Evolutionary conservation across 2,113 vertebrate species (phyloP).

Genomic region (Otis tarda): DNA sequence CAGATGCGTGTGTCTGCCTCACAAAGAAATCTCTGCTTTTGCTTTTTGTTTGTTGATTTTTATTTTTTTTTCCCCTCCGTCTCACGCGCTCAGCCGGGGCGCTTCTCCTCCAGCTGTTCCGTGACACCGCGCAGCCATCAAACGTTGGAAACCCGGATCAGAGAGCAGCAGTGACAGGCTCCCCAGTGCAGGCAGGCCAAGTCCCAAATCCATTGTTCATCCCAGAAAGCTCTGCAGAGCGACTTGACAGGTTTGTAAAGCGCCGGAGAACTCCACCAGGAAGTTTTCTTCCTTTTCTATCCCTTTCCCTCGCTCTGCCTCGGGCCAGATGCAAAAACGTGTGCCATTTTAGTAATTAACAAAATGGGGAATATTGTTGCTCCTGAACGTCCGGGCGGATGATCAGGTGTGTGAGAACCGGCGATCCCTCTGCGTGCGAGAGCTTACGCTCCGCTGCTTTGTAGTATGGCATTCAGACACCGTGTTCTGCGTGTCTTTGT

Average conservation of each 20-base stretch:
- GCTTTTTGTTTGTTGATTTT: not conserved
- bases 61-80: not conserved
- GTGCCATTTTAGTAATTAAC: not conserved
- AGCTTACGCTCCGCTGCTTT: conserved; percentile 58
- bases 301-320: not conserved
- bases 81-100: not conserved
- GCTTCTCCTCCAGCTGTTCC: conserved; percentile 40
- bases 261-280: conserved; percentile 17
- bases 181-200: conserved; percentile 9
- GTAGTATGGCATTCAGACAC: conserved; percentile 65
- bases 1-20: not conserved
- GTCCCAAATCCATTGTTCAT: conserved; percentile 49
- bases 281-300: conserved; percentile 7
- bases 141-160: not conserved
- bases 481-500: conserved; percentile 72
- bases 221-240: not conserved
- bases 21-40: conserved; percentile 9
- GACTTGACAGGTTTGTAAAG: conserved; percentile 29
- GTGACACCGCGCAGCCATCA: conserved; percentile 4
- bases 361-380: not conserved
- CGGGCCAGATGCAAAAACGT: not conserved
- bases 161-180: conserved; percentile 47
- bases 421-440: conserved; percentile 25
- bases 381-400: not conserved
- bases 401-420: conserved; percentile 57